These are phyloP conservation scores for Chionoecetes opilio DNA, from an alignment of 1,140 invertebrate genomes.

Conservation along the genomic window DNA sequence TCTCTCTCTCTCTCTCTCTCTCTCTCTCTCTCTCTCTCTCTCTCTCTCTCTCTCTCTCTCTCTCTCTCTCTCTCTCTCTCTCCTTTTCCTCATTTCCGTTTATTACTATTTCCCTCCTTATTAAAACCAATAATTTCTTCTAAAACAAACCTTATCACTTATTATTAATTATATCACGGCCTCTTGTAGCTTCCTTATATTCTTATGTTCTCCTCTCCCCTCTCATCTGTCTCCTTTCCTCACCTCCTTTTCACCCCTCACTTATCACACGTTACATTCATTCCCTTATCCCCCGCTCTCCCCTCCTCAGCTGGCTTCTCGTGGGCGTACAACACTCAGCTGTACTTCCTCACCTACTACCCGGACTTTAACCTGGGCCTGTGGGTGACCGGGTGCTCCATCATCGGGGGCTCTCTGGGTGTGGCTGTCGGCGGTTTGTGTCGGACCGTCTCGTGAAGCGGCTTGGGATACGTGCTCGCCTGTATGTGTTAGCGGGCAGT, in stretches of 20 bases:
- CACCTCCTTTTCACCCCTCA: too few species aligned
- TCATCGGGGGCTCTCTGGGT: conserved; percentile 93
- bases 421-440: conserved; percentile 94
- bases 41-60: too few species aligned
- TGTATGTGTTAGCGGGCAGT: conserved; percentile 92
- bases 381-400: conserved; percentile 94
- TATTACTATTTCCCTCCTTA: too few species aligned
- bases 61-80: too few species aligned
- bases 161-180: too few species aligned
- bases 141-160: too few species aligned
- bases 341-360: conserved; percentile 94
- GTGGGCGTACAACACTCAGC: conserved; percentile 95
- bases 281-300: conserved; percentile 41
- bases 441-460: conserved; percentile 95
- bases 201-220: conserved; percentile 15
- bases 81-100: too few species aligned
- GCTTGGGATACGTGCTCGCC: conserved; percentile 93
- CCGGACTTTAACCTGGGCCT: conserved; percentile 93
- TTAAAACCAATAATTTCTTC: too few species aligned
- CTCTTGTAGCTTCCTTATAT: too few species aligned
- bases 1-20: too few species aligned
- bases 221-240: too few species aligned
- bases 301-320: conserved; percentile 90
- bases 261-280: conserved; percentile 10
- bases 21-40: too few species aligned